phyloP scores from a whole-genome alignment of 2,888 invertebrate species.

The Tetropium fuscum region DNA sequence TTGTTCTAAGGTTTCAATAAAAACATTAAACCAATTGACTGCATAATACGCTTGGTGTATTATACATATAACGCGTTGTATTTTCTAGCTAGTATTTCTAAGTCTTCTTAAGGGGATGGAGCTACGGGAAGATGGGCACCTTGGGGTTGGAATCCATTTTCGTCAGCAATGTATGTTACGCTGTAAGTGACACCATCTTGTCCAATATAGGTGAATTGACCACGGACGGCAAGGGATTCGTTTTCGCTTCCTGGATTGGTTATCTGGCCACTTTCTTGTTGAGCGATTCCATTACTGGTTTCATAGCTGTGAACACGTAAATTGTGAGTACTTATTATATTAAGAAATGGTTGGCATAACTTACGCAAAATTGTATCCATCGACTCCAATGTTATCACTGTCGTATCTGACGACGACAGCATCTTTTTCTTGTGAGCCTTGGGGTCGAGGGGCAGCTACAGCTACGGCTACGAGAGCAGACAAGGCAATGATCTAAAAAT shows the following conservation, averaged over 20 bases:
- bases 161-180: constrained; percentile 71
- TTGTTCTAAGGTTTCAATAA: not conserved
- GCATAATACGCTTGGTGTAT: not conserved
- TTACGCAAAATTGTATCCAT: constrained; percentile 61
- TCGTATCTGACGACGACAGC: constrained; percentile 69
- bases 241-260: constrained; percentile 75
- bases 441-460: constrained; percentile 53
- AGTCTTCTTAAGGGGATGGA: constrained; percentile 15
- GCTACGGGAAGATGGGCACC: constrained; percentile 55
- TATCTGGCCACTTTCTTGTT: constrained; percentile 72
- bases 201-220: constrained; percentile 72
- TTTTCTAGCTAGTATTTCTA: constrained; percentile 11
- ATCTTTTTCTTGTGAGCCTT: constrained; percentile 48
- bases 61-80: not conserved
- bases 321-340: not conserved
- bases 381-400: constrained; percentile 70
- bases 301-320: constrained; percentile 68
- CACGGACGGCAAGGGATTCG: constrained; percentile 72
- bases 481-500: constrained; percentile 50
- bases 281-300: constrained; percentile 73
- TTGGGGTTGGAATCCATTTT: not conserved
- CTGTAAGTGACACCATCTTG: constrained; percentile 74
- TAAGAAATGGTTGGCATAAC: too few species aligned
- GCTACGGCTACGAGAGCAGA: constrained; percentile 52
- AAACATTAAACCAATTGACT: constrained; percentile 1